Conservation (phyloP, 2,888 invertebrate species). For the Dolomedes plantarius region DNA sequence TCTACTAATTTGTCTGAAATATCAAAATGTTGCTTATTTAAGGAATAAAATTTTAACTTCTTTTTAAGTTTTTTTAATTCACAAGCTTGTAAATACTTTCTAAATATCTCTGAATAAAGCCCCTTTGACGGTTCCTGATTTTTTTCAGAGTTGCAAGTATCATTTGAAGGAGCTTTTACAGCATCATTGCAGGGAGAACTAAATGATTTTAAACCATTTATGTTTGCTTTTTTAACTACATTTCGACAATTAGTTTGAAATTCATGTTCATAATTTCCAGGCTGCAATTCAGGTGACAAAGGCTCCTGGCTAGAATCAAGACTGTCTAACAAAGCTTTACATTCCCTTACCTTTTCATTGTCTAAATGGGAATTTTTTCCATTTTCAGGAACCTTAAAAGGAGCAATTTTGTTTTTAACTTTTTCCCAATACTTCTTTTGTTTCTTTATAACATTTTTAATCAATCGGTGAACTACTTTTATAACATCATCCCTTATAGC, state of each 20-base stretch:
- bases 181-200: neutral
- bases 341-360: neutral
- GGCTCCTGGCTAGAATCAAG: neutral
- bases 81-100: slow-evolving; percentile 15
- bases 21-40: slow-evolving; percentile 44
- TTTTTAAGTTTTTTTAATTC: slow-evolving; percentile 35
- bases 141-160: neutral
- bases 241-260: neutral
- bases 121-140: neutral
- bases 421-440: slow-evolving; percentile 15
- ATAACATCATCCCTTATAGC: slow-evolving; percentile 27
- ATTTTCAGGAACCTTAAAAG: neutral
- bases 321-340: neutral
- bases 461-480: slow-evolving; percentile 25
- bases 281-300: neutral
- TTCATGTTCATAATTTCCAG: neutral
- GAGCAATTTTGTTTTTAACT: neutral
- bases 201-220: neutral
- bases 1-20: slow-evolving; percentile 31
- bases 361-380: neutral
- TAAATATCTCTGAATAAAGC: slow-evolving; percentile 3
- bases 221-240: neutral
- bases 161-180: neutral
- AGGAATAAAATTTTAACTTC: slow-evolving; percentile 40
- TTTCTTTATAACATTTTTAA: slow-evolving; percentile 36